A percentile compares a stretch with the other conserved stretches of the same genome.
Evolutionary conservation across 2,113 vertebrate genomes (phyloP).

Genomic region (Pseudorasbora parva): DNA sequence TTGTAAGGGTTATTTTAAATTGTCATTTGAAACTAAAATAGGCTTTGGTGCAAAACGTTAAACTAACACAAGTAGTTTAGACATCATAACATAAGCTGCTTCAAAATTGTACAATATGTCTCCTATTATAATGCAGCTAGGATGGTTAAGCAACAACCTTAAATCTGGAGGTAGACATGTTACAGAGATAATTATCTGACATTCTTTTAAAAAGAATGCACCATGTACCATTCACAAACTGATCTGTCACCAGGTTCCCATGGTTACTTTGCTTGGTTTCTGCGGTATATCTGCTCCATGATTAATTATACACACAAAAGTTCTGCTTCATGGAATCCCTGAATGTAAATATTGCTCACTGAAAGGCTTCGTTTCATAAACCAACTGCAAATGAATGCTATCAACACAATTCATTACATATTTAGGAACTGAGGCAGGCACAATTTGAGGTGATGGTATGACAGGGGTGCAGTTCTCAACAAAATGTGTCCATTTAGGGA

Average conservation of each 20-base stretch:
- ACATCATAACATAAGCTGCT: no score
- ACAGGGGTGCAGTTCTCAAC: not conserved
- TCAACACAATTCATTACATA: not conserved
- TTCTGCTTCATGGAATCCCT: conserved; percentile 32
- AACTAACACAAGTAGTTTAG: no score
- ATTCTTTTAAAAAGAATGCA: not conserved
- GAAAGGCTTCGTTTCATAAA: conserved; percentile 12
- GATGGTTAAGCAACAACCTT: not conserved
- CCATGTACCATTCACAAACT: not conserved
- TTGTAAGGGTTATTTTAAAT: no score
- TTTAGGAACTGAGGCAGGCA: conserved; percentile 4
- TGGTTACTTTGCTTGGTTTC: conserved; percentile 27
- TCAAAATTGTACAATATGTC: no score
- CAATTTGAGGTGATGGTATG: conserved; percentile 3
- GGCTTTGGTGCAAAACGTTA: no score
- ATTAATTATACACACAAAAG: conserved; percentile 34
- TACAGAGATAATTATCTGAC: not conserved
- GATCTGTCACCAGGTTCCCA: conserved; percentile 35
- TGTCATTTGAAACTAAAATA: no score
- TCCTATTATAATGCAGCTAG: not conserved
- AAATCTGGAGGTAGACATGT: not conserved
- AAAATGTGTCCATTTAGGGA: not conserved
- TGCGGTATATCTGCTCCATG: not conserved
- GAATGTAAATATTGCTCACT: conserved; percentile 1
- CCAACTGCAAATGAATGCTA: conserved; percentile 7